Evolutionary conservation across 2,797 vertebrate genomes (phyloP).

Genomic region (Gymnothorax javanicus): DNA sequence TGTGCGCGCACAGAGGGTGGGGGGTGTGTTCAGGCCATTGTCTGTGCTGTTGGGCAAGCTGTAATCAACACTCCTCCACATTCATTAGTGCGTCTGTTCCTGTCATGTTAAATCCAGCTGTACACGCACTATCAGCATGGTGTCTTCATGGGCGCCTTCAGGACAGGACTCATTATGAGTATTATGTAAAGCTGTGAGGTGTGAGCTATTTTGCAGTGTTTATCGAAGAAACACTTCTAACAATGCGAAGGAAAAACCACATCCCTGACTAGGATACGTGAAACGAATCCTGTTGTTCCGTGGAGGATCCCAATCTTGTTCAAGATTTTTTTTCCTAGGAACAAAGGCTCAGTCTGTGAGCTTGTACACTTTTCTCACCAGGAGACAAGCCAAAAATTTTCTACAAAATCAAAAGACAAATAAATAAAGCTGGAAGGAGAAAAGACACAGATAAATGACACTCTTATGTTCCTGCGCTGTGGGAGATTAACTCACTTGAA

Average conservation of each 20-base stretch:
- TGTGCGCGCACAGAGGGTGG: not conserved
- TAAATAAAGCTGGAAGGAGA: not conserved
- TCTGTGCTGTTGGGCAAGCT: not conserved
- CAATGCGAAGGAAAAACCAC: too few relatives aligned
- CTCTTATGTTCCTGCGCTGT: not conserved
- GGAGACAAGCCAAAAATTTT: not conserved
- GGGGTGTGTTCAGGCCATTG: not conserved
- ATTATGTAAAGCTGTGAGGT: not conserved
- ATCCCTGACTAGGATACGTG: too few relatives aligned
- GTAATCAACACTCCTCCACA: not conserved
- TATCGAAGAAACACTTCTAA: not conserved
- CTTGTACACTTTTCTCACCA: too few relatives aligned
- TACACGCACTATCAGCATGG: not conserved
- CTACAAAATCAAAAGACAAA: not conserved
- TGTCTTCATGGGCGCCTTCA: not conserved
- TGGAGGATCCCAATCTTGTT: too few relatives aligned
- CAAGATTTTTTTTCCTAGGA: too few relatives aligned
- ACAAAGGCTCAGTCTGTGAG: too few relatives aligned
- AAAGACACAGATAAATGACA: not conserved
- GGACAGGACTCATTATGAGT: not conserved
- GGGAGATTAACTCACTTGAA: conserved; percentile 9
- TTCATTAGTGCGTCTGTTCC: not conserved
- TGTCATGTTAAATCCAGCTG: not conserved
- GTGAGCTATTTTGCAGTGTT: not conserved
- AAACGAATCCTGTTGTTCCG: too few relatives aligned